A percentile compares a stretch with the other conserved stretches of the same genome.
These are phyloP conservation scores for Doris montereyensis DNA, from an alignment of 2,888 invertebrate genomes.

Conservation along the genomic window DNA sequence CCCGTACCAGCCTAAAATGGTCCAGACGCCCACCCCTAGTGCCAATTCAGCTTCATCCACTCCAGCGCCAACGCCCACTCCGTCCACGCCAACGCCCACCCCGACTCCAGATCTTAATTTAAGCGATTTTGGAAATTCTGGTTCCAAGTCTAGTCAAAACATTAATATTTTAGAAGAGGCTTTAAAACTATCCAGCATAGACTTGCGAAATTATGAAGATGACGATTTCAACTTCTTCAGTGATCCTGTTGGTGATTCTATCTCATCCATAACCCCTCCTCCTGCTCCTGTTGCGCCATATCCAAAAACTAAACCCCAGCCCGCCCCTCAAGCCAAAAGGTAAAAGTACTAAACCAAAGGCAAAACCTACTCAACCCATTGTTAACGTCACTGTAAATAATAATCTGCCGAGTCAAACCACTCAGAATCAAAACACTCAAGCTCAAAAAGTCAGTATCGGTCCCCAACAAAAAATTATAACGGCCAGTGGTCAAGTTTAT, in stretches of 20 bases:
- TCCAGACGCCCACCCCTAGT: slow-evolving; percentile 27
- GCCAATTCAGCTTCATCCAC: slow-evolving; percentile 36
- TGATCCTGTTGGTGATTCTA: not conserved
- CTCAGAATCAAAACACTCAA: slow-evolving; percentile 26
- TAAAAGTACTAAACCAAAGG: slow-evolving; percentile 18
- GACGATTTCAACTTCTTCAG: slow-evolving; percentile 32
- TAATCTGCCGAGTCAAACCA: slow-evolving; percentile 1
- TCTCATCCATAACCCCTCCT: not conserved
- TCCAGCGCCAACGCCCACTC: slow-evolving; percentile 32
- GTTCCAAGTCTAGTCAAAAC: slow-evolving; percentile 1
- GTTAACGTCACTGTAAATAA: slow-evolving; percentile 24
- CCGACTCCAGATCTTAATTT: slow-evolving; percentile 36
- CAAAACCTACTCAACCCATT: slow-evolving; percentile 8
- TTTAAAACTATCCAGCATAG: slow-evolving; percentile 36
- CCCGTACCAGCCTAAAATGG: not conserved
- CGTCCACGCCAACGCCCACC: slow-evolving; percentile 41
- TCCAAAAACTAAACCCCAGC: slow-evolving; percentile 12
- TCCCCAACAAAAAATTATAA: slow-evolving; percentile 26
- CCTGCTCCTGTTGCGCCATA: not conserved
- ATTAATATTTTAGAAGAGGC: slow-evolving; percentile 39
- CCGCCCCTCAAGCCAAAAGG: slow-evolving; percentile 10
- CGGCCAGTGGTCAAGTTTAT: slow-evolving; percentile 34
- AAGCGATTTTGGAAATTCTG: slow-evolving; percentile 16
- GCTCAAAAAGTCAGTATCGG: slow-evolving; percentile 33
- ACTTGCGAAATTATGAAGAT: slow-evolving; percentile 37